These are phyloP conservation scores for Sebastolobus alascanus DNA, from an alignment of 2,797 vertebrate genomes.

Conservation along the genomic window DNA sequence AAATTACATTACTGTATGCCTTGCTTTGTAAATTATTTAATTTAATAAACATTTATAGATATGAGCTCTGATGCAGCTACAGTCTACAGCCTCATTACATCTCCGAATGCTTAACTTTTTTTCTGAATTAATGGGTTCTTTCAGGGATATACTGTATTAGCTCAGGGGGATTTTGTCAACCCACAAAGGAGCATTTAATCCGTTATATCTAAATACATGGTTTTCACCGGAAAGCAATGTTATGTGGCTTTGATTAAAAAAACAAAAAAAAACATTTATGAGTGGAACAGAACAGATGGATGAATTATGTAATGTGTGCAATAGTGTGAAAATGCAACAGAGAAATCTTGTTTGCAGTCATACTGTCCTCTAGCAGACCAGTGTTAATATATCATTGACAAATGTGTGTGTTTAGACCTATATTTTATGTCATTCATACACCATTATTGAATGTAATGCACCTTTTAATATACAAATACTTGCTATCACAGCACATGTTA, in stretches of 20 bases:
- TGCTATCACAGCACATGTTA: background rate
- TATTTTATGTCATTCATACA: conserved; percentile 2
- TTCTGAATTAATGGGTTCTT: background rate
- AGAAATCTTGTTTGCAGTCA: conserved; percentile 13
- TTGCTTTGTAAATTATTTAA: conserved; percentile 1
- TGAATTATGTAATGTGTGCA: conserved; percentile 37
- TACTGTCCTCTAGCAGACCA: background rate
- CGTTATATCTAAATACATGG: background rate
- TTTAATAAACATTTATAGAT: background rate
- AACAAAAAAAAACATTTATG: background rate
- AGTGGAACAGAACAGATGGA: conserved; percentile 32
- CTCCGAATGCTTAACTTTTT: background rate
- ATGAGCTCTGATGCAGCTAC: conserved; percentile 1
- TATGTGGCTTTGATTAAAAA: background rate
- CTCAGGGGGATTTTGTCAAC: background rate
- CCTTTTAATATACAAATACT: background rate
- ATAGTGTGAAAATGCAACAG: conserved; percentile 26
- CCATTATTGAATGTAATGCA: background rate
- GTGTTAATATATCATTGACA: conserved; percentile 18
- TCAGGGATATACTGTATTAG: background rate
- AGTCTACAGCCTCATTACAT: background rate
- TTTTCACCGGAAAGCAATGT: conserved; percentile 9
- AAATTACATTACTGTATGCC: background rate
- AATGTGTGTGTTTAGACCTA: background rate
- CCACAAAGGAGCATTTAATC: background rate